Percentiles rank a stretch among this genome's conserved stretches.
phyloP scores from a whole-genome alignment of 2,888 invertebrate species.

The Spisula subtruncata region DNA sequence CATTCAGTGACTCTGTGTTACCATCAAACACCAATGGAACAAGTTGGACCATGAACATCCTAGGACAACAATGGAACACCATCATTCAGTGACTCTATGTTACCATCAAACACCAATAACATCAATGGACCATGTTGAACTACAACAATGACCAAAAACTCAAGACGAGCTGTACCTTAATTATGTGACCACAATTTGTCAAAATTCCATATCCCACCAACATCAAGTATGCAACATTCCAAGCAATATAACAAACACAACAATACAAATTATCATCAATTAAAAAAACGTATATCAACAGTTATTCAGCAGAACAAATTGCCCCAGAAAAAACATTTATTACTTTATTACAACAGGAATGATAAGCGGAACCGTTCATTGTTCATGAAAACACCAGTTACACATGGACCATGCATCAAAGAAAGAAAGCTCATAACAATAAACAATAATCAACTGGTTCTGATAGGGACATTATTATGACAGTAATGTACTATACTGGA shows the following conservation, averaged over 20 bases:
- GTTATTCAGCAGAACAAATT: not conserved
- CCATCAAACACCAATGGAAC: no score
- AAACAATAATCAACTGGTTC: not conserved
- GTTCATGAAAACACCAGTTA: not conserved
- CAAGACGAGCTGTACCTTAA: no score
- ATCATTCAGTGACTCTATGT: no score
- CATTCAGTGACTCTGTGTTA: no score
- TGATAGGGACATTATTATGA: not conserved
- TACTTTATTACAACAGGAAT: not conserved
- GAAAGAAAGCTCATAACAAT: not conserved
- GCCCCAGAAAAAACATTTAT: not conserved
- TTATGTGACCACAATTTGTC: no score
- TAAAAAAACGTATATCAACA: not conserved
- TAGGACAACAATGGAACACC: no score
- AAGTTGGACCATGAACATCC: no score
- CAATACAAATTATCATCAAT: conserved; percentile 4
- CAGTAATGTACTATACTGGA: conserved; percentile 18
- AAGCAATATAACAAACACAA: not conserved
- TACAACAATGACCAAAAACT: no score
- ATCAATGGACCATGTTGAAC: no score
- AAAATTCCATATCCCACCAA: conserved; percentile 1
- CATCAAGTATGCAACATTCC: not conserved
- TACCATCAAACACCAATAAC: no score
- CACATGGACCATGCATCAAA: not conserved
- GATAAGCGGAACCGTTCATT: not conserved